These are phyloP conservation scores for Plagodis pulveraria DNA, from an alignment of 2,888 invertebrate genomes.

Conservation along the genomic window DNA sequence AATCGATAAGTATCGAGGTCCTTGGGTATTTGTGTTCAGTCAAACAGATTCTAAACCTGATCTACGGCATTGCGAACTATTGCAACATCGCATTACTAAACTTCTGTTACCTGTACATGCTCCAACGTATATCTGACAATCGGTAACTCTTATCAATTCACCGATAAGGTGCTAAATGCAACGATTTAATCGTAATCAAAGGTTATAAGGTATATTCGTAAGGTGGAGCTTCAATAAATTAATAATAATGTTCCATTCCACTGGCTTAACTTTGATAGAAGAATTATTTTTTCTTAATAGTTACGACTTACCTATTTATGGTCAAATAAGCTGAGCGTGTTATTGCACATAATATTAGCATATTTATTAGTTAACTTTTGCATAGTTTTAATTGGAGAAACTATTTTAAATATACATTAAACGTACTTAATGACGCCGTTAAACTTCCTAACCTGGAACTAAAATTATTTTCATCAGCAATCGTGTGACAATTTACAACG, in stretches of 20 bases:
- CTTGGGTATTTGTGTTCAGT: constrained; percentile 54
- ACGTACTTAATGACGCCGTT: background rate
- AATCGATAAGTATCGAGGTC: constrained; percentile 58
- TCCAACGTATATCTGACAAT: constrained; percentile 17
- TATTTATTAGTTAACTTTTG: background rate
- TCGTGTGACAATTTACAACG: constrained; percentile 31
- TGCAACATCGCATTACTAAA: constrained; percentile 51
- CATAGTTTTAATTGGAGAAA: background rate
- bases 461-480: constrained; percentile 19
- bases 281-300: background rate
- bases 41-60: constrained; percentile 60
- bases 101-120: constrained; percentile 26
- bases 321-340: no score
- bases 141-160: constrained; percentile 27
- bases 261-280: background rate
- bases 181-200: constrained; percentile 26
- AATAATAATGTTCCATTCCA: background rate
- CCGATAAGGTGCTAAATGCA: constrained; percentile 32
- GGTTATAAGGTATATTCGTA: constrained; percentile 32
- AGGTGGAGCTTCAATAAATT: constrained; percentile 24
- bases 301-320: no score
- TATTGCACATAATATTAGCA: no score
- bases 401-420: background rate
- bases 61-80: constrained; percentile 56
- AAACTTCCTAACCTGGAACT: constrained; percentile 20